Percentiles rank a stretch among this genome's conserved stretches.
phyloP scores from a whole-genome alignment of 1,140 invertebrate genomes.

The Anoplolepis gracilipes region DNA sequence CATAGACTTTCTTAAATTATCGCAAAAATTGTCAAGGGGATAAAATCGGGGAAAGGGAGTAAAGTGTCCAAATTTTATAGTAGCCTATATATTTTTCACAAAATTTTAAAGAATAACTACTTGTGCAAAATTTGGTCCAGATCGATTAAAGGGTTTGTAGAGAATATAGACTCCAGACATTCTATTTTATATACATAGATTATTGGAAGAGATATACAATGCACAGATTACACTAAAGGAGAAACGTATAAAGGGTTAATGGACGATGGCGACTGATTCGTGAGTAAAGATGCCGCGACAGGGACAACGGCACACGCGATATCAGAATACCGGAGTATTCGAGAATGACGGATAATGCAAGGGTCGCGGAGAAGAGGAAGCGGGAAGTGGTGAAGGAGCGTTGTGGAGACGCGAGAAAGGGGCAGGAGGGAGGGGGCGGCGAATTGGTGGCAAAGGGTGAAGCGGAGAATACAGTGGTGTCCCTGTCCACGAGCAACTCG shows the following conservation, averaged over 20 bases:
- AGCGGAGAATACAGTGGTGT: constrained; percentile 66
- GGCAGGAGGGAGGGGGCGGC: background rate
- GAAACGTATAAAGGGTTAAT: constrained; percentile 60
- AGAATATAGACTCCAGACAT: too few relatives aligned
- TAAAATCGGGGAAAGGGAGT: too few relatives aligned
- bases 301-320: constrained; percentile 65
- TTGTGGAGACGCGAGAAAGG: background rate
- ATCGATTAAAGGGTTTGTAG: too few relatives aligned
- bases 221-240: background rate
- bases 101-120: too few relatives aligned
- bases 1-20: too few relatives aligned
- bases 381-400: constrained; percentile 24
- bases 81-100: too few relatives aligned
- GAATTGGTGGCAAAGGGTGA: constrained; percentile 51
- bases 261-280: constrained; percentile 70
- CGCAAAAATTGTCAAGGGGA: too few relatives aligned
- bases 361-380: constrained; percentile 28
- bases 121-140: too few relatives aligned
- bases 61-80: too few relatives aligned
- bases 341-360: constrained; percentile 26
- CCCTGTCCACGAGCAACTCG: constrained; percentile 75
- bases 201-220: background rate
- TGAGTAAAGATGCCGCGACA: constrained; percentile 67
- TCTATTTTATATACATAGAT: too few relatives aligned
- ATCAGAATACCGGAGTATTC: constrained; percentile 56